phyloP scores from a whole-genome alignment of 2,797 vertebrate genomes.

The Brachyrhaphis roseni region DNA sequence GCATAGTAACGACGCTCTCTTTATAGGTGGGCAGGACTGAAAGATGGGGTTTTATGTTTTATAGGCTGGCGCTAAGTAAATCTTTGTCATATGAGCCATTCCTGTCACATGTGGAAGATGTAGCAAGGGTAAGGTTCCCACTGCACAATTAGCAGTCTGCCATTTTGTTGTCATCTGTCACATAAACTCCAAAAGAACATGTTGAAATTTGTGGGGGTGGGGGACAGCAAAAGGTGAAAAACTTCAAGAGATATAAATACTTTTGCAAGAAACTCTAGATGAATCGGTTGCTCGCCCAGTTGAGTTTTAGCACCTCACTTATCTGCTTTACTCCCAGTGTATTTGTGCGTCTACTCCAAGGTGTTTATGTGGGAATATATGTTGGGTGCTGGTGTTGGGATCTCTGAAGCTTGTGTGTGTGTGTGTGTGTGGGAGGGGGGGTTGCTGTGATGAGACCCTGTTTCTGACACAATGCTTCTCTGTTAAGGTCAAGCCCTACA shows the following conservation, averaged over 20 bases:
- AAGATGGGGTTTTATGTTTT: conserved; percentile 49
- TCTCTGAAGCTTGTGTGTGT: conserved; percentile 59
- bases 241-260: no score
- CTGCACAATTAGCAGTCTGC: background rate
- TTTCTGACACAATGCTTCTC: conserved; percentile 80
- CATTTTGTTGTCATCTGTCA: background rate
- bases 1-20: conserved; percentile 57
- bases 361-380: conserved; percentile 40
- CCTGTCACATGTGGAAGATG: conserved; percentile 10
- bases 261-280: background rate
- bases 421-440: background rate
- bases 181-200: background rate
- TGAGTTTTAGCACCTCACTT: conserved; percentile 14
- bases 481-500: conserved; percentile 85
- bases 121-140: conserved; percentile 8
- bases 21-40: conserved; percentile 54
- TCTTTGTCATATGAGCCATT: conserved; percentile 38
- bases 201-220: background rate
- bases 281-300: conserved; percentile 1
- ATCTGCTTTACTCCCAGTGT: conserved; percentile 7
- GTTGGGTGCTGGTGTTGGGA: conserved; percentile 44
- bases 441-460: conserved; percentile 72
- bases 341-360: conserved; percentile 8
- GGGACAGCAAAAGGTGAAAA: background rate
- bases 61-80: conserved; percentile 49